phyloP scores from a whole-genome alignment of 37 sponge, comb jelly and placozoan species.

The Chondrosia reniformis region DNA sequence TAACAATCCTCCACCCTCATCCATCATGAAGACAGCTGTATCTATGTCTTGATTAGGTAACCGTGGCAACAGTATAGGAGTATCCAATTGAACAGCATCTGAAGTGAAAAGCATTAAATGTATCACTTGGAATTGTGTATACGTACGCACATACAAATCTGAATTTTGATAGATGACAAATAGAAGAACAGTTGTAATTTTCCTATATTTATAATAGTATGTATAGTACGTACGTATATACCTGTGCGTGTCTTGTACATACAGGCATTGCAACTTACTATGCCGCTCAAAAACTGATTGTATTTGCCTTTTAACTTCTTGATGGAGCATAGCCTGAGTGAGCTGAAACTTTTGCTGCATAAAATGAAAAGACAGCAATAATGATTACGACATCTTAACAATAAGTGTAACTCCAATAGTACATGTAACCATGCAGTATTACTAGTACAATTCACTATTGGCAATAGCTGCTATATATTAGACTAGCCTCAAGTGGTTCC shows the following conservation, averaged over 20 bases:
- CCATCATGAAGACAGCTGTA: conserved; percentile 42
- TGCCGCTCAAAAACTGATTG: conserved; percentile 53
- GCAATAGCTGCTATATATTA: no score
- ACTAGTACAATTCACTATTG: no score
- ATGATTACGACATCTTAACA: no score
- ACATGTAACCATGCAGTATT: no score
- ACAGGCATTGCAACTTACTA: conserved; percentile 31
- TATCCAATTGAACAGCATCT: conserved; percentile 50
- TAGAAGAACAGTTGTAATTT: no score
- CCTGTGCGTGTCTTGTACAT: no score
- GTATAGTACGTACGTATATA: no score
- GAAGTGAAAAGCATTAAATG: neutral
- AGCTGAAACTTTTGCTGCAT: conserved; percentile 39
- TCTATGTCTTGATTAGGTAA: conserved; percentile 7
- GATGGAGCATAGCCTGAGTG: conserved; percentile 31
- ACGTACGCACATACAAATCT: neutral
- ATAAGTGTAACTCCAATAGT: no score
- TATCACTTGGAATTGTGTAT: neutral
- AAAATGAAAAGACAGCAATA: neutral
- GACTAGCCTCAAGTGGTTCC: no score
- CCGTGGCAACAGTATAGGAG: conserved; percentile 60
- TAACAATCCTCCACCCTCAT: conserved; percentile 58
- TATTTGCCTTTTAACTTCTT: conserved; percentile 35
- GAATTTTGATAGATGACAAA: no score
- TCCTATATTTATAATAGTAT: no score